Evolutionary conservation across 2,113 vertebrate genomes (phyloP), one percentile per base, ranked within the genome.

Genomic region (Hippolais icterina): DNA sequence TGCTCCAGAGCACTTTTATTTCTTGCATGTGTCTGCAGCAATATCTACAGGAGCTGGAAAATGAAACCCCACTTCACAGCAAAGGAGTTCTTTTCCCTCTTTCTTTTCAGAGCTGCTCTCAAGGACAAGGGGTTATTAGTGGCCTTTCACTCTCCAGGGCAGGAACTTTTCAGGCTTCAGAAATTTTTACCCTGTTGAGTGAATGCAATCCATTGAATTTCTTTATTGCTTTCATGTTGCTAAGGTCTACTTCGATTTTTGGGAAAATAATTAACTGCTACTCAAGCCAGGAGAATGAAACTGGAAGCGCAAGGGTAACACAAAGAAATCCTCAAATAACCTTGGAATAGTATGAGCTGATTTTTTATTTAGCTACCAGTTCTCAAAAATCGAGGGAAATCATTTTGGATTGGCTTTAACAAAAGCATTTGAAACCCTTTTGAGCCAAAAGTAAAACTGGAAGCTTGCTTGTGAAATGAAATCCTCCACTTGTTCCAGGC

Each of bases 91-190:
- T 47, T 83, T 42, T 33, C 65, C 19, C 22, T 76, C 44, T 76
- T 66, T 90, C 61, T 90, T 92, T 94, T 70, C 95, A 74, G 80
- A 41, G 77, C 90, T 54, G 83, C 35, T 96, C 63, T 66, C 44
- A 86, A 89, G 83, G 92, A 95, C 80, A 91, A 63, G 65, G 89
- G 79, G 80, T 97, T 84, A 92, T 95, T 96, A 91, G 90, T 53
- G 86, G 60, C 89, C 85, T 84, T 90, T 97, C 57, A 83, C 74
- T 89, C 85, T 91, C 52, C 94, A 76, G 89, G 61, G 33, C 64
- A 94, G 87, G 53, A 83, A 59, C 68, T 82, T 85, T 56, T 74
- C 84, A 90, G 68, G 57, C 80, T 96, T 91, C 70, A 94, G 92
- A 95, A 93, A 95, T 84, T 87, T 90, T 42, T 52, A 76, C 39